A percentile compares a stretch with the other conserved stretches of the same genome.
phyloP scores from a whole-genome alignment of 2,797 vertebrate species.

The Poeciliopsis gracilis region DNA sequence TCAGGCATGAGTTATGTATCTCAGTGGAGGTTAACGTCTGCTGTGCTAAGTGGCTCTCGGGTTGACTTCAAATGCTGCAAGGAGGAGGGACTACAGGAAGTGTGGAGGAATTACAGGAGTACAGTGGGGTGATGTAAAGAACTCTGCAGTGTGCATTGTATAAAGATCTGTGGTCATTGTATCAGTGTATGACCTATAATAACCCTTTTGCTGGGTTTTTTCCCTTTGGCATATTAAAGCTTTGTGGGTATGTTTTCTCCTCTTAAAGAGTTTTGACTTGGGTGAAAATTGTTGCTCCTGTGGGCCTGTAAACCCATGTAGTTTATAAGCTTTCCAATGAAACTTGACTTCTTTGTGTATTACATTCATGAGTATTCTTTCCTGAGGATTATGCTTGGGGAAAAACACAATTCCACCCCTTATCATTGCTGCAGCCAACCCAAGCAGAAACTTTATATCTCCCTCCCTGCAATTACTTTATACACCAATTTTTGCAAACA shows the following conservation, averaged over 20 bases:
- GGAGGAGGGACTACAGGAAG: constrained; percentile 21
- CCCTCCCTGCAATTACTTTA: constrained; percentile 43
- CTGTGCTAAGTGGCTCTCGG: constrained; percentile 54
- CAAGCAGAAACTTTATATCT: constrained; percentile 49
- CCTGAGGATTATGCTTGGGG: constrained; percentile 31
- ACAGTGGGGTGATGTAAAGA: constrained; percentile 33
- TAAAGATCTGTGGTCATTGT: constrained; percentile 9
- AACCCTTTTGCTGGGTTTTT: neutral
- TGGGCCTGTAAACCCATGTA: constrained; percentile 20
- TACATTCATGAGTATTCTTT: constrained; percentile 39
- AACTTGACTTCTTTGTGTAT: constrained; percentile 37
- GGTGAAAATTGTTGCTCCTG: constrained; percentile 10
- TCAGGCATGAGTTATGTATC: constrained; percentile 57
- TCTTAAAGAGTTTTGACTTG: constrained; percentile 16
- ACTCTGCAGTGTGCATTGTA: neutral
- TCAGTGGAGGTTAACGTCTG: constrained; percentile 56
- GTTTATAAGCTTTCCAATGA: constrained; percentile 33
- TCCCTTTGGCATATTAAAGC: constrained; percentile 8
- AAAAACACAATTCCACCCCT: constrained; percentile 35
- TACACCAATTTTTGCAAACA: constrained; percentile 31
- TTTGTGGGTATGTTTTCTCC: constrained; percentile 18
- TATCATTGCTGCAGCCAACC: constrained; percentile 38
- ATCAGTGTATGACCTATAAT: constrained; percentile 9
- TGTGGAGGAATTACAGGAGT: constrained; percentile 15
- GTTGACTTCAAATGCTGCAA: constrained; percentile 51